These are phyloP conservation scores for Gallinago nigripennis DNA, from an alignment of 2,797 vertebrate genomes.

Conservation along the genomic window DNA sequence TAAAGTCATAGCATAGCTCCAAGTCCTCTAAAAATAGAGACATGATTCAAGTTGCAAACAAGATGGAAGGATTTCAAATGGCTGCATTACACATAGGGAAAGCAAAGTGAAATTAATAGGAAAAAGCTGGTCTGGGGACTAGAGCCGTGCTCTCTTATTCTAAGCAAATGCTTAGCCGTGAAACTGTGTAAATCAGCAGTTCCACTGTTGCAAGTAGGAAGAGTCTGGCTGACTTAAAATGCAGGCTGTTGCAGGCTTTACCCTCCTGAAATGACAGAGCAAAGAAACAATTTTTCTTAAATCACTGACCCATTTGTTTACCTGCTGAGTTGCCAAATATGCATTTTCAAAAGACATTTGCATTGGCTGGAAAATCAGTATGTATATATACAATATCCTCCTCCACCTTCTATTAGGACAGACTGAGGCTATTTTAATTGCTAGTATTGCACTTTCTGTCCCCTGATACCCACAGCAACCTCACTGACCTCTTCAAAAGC, in stretches of 20 bases:
- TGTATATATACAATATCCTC: background rate
- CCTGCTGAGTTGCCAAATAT: constrained; percentile 12
- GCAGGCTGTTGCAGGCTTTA: background rate
- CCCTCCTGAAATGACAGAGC: constrained; percentile 28
- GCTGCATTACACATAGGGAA: constrained; percentile 1
- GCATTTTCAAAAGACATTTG: constrained; percentile 2
- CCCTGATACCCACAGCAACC: background rate
- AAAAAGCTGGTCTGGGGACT: constrained; percentile 26
- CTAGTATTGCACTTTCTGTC: background rate
- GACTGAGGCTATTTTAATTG: background rate
- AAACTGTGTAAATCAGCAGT: background rate
- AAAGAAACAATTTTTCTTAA: constrained; percentile 28
- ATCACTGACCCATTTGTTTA: constrained; percentile 39
- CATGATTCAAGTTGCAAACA: constrained; percentile 59
- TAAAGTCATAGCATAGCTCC: constrained; percentile 34
- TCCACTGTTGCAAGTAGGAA: background rate
- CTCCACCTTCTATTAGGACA: background rate
- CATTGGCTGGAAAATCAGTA: background rate
- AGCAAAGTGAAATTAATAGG: constrained; percentile 47
- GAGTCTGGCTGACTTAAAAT: constrained; percentile 27
- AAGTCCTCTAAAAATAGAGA: constrained; percentile 62
- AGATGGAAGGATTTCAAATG: constrained; percentile 60
- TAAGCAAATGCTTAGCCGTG: background rate
- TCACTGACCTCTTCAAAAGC: constrained; percentile 25
- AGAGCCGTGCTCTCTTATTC: background rate